phyloP scores from a whole-genome alignment of 2,113 vertebrate species.

The Aspidoscelis tigris region DNA sequence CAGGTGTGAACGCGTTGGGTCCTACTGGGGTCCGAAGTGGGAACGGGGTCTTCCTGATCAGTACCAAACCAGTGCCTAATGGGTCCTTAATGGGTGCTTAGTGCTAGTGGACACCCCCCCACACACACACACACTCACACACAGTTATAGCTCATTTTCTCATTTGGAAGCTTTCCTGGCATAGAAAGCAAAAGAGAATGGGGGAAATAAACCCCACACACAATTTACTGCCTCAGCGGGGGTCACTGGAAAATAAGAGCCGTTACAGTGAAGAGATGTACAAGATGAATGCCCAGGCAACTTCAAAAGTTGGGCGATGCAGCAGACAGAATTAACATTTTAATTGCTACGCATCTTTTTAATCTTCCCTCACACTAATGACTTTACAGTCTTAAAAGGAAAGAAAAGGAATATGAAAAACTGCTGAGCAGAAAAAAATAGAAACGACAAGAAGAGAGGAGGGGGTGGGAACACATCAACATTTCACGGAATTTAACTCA shows the following conservation, averaged over 20 bases:
- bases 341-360: constrained; percentile 84
- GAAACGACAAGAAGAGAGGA: too few species aligned
- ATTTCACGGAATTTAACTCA: constrained; percentile 60
- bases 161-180: constrained; percentile 45
- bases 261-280: constrained; percentile 60
- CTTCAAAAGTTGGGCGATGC: constrained; percentile 73
- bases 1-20: too few species aligned
- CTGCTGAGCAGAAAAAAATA: constrained; percentile 76
- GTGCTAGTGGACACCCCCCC: too few species aligned
- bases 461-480: constrained; percentile 58
- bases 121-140: too few species aligned
- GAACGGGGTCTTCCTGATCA: too few species aligned
- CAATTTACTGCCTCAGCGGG: constrained; percentile 77
- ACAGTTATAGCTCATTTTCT: too few species aligned
- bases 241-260: constrained; percentile 79
- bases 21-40: too few species aligned
- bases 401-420: constrained; percentile 52
- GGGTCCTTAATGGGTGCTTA: too few species aligned
- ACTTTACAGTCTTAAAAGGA: constrained; percentile 69
- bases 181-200: constrained; percentile 26
- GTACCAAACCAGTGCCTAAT: too few species aligned
- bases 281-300: constrained; percentile 73
- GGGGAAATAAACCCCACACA: constrained; percentile 74
- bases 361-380: constrained; percentile 77
- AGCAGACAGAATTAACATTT: constrained; percentile 82